Evolutionary conservation across 2,797 vertebrate species (phyloP), one percentile per base, ranked within the genome.

Genomic region (Oreonectes daqikongensis): DNA sequence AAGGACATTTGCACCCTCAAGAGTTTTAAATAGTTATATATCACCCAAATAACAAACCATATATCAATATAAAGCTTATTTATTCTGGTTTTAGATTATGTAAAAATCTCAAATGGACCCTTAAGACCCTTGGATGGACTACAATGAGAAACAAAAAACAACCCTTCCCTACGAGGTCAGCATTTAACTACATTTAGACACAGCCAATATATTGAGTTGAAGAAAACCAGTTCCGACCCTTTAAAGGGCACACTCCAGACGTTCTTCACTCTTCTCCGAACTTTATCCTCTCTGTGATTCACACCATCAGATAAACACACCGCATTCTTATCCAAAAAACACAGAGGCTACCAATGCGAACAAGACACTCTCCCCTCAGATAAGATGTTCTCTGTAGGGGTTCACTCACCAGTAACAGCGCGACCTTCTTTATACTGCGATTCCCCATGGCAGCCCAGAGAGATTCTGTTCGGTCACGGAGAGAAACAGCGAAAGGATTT

Each of bases 341-440:
- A 65, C 24, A 30, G 4, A 11, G 7, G 17, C 35, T 55, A 20
- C 22, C 46, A 68, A 68, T 30, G 8, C 24, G 8, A 48, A 69
- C 17, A 77, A 44, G 61, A 78, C 64, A 65, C 30, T 20, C 8
- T 82, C 81, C 76, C 79, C 83, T 78, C 63, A 60, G 50, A 35
- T 18, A 48, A 53, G 78, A 42, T 53, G 52, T 38, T 53, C 53
- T 53, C 42, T 66, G 7, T 74, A 81, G 69, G 79, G 67, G 63
- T 53, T 76, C 55, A 80, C 69, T 85, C 75, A 75, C 86, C 82
- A 83, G 69, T 30, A 81, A 44, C 44, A 80, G 53, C 44, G 80
- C 77, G 14, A 83, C 65, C 82, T 87, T 79, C 76, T 80, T 84
- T 55, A 78, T 48, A 61, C 44, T 84, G 84, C 0, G 8, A 85